These are phyloP conservation scores for Calliphora vomitoria DNA, from an alignment of 2,888 invertebrate species.

Conservation along the genomic window DNA sequence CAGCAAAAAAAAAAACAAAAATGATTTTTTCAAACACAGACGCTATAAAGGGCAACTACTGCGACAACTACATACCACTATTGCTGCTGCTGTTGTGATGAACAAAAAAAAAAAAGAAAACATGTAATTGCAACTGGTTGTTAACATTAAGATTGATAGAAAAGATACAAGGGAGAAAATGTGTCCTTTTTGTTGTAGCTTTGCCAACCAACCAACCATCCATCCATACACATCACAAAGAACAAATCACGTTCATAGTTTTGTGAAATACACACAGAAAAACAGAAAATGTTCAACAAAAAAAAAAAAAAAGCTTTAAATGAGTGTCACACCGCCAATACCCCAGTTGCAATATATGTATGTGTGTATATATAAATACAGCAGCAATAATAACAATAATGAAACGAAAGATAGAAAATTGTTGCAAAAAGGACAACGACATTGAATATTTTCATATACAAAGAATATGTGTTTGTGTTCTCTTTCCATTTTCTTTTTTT, in stretches of 20 bases:
- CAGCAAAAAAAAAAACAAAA: conserved; percentile 14
- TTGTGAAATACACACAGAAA: conserved; percentile 36
- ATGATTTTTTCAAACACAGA: neutral
- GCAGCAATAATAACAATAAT: conserved; percentile 50
- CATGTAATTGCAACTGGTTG: conserved; percentile 72
- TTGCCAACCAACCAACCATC: conserved; percentile 40
- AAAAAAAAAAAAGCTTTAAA: conserved; percentile 62
- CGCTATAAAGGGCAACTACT: conserved; percentile 16
- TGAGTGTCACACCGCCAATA: conserved; percentile 66
- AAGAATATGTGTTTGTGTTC: neutral
- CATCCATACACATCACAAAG: conserved; percentile 57
- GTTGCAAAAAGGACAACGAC: conserved; percentile 72
- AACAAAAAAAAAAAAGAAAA: conserved; percentile 17
- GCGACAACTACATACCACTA: neutral
- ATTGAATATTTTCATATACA: conserved; percentile 67
- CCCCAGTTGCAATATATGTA: conserved; percentile 17
- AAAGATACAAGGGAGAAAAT: conserved; percentile 66
- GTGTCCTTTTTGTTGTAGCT: conserved; percentile 17
- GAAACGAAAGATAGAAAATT: conserved; percentile 59
- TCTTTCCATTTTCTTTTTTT: neutral
- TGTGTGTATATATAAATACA: neutral
- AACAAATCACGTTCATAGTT: conserved; percentile 63
- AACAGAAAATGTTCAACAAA: neutral
- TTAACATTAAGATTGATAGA: conserved; percentile 76
- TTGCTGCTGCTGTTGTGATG: neutral